These are phyloP conservation scores for Lethocerus indicus DNA, from an alignment of 1,140 invertebrate genomes.

Conservation along the genomic window DNA sequence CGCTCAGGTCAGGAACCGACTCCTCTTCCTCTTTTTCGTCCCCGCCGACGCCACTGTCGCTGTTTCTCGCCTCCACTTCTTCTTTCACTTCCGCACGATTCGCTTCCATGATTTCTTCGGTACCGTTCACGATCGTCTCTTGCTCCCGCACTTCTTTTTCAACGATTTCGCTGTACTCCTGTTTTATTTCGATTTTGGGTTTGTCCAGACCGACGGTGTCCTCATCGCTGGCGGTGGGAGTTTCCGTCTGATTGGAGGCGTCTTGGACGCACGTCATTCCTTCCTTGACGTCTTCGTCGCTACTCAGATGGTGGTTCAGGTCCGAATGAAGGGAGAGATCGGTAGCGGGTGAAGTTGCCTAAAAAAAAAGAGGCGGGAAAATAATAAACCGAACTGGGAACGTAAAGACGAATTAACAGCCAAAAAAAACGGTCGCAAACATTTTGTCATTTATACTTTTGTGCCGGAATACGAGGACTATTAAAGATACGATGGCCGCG, in stretches of 20 bases:
- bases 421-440: neutral
- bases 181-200: neutral
- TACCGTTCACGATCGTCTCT: conserved; percentile 1
- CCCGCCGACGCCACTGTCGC: conserved; percentile 12
- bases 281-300: neutral
- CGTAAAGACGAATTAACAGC: neutral
- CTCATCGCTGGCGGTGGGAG: conserved; percentile 28
- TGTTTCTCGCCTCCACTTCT: conserved; percentile 7
- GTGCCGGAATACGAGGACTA: neutral
- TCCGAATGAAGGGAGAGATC: too few species aligned
- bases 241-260: conserved; percentile 63
- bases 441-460: neutral
- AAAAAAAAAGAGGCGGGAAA: too few species aligned
- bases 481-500: neutral
- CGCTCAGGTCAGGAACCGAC: conserved; percentile 46
- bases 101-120: conserved; percentile 1
- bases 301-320: neutral
- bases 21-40: conserved; percentile 13
- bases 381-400: neutral
- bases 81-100: neutral
- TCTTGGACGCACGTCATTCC: conserved; percentile 24
- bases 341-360: too few species aligned
- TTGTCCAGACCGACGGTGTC: conserved; percentile 8
- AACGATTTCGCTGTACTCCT: conserved; percentile 2
- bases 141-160: neutral